Base-by-base conservation (phyloP, 2,888 invertebrate species). In the Xanthorhoe designata region DNA sequence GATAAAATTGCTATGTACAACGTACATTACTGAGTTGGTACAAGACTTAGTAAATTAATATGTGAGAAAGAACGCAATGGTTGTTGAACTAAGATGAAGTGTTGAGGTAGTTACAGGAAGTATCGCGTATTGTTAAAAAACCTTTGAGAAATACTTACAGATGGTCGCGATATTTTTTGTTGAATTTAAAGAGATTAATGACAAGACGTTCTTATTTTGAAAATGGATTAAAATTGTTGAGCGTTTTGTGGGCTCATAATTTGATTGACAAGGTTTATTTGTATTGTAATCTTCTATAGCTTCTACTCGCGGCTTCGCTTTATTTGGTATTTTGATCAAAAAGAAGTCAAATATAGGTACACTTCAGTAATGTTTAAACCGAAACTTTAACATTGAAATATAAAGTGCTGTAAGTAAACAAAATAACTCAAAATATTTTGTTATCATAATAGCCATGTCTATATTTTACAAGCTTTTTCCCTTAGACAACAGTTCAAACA, bases 51-150 rank as follows among this genome's bases (percentile, higher is more conserved):
- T 56, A 38, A 15, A 38, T 19, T 1, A 15, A 17, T 4, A 8
- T 17, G 8, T 8, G 2, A 9, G 8, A 51, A 6, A 60, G 52
- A 17, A 3, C 24, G 63, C 63, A 63, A 52, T 56, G 56, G 60
- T 49, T 56, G 10, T 8, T 0, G 9, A 45, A 18, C 32, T 13
- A 15, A 18, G 7, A 32, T 9, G 9, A 51, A 55, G 29, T 50
- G n/a, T 17, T 32, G 2, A 19, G 56, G 42, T 60, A 62, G 69
- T 76, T 69, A 75, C 66, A 83, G 84, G 84, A 84, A 83, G 84
- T 81, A 74, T 63, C 61, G 76, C 75, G 29, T 24, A 58, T 61
- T 49, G 38, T 35, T 5, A 47, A 59, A 24, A 66, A 64, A 53
- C 29, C 55, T 58, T 59, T 59, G 29, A 38, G 60, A 50, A 51